Conservation (phyloP, 1,140 invertebrate genomes). For the Stratiolaelaps scimitus region DNA sequence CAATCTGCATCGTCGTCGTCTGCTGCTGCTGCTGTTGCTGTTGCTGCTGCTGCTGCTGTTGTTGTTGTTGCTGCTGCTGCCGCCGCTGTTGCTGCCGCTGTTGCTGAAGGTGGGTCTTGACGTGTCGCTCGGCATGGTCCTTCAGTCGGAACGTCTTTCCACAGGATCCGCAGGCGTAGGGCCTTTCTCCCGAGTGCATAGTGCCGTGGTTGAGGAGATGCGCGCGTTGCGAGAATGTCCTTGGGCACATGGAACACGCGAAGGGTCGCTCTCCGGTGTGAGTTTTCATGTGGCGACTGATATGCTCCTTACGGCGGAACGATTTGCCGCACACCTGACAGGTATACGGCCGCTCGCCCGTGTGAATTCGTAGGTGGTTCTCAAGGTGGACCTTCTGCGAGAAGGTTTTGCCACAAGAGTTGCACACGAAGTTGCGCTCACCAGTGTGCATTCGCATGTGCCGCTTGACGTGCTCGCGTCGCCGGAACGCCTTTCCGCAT, state of each 20-base stretch:
- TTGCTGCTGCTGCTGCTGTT: conserved; percentile 11
- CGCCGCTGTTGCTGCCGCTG: neutral
- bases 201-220: conserved; percentile 28
- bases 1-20: too few relatives aligned
- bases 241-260: conserved; percentile 38
- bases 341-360: conserved; percentile 85
- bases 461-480: conserved; percentile 57
- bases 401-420: conserved; percentile 72
- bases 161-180: conserved; percentile 26
- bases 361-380: conserved; percentile 88
- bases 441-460: conserved; percentile 63
- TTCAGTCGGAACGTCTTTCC: conserved; percentile 29
- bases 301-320: conserved; percentile 56
- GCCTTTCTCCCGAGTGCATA: conserved; percentile 29
- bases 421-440: conserved; percentile 73
- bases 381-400: conserved; percentile 38
- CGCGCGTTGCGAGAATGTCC: conserved; percentile 32
- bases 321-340: conserved; percentile 36
- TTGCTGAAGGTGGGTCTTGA: conserved; percentile 13
- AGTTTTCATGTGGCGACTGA: conserved; percentile 36
- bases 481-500: conserved; percentile 53
- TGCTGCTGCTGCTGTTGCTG: too few relatives aligned
- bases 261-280: conserved; percentile 40
- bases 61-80: conserved; percentile 14
- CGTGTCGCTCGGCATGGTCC: conserved; percentile 27